These are phyloP conservation scores for Triplophysa bombifrons DNA, from an alignment of 2,797 vertebrate species.

Conservation along the genomic window DNA sequence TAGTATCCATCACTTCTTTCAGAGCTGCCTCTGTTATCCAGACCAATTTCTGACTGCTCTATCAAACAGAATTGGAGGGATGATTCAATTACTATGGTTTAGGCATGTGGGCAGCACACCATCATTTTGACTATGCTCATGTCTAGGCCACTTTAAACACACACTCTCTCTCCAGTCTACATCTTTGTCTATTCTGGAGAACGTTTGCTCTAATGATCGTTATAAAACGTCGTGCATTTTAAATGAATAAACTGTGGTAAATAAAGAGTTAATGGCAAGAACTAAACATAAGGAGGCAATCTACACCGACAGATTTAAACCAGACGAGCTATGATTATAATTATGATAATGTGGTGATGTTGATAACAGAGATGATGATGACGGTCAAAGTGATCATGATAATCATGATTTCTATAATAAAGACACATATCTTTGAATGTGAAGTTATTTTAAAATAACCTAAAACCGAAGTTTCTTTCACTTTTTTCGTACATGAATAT, in stretches of 20 bases:
- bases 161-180: slow-evolving; percentile 20
- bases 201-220: slow-evolving; percentile 37
- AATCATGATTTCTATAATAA: slow-evolving; percentile 50
- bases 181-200: slow-evolving; percentile 24
- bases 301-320: slow-evolving; percentile 42
- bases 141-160: slow-evolving; percentile 45
- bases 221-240: slow-evolving; percentile 27
- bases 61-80: slow-evolving; percentile 82
- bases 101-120: slow-evolving; percentile 78
- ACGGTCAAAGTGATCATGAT: slow-evolving; percentile 49
- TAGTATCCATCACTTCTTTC: slow-evolving; percentile 90
- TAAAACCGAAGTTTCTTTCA: background rate
- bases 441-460: background rate
- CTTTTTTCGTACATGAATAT: background rate
- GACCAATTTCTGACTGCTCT: slow-evolving; percentile 81
- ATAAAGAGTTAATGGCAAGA: slow-evolving; percentile 49
- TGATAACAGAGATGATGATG: slow-evolving; percentile 39
- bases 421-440: background rate
- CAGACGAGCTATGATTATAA: slow-evolving; percentile 38
- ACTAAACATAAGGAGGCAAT: slow-evolving; percentile 45
- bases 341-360: slow-evolving; percentile 38
- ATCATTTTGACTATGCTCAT: slow-evolving; percentile 50
- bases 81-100: slow-evolving; percentile 86
- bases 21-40: slow-evolving; percentile 83
- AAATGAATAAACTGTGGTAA: slow-evolving; percentile 39